These are phyloP conservation scores for Noctuana brunneofusca DNA, from an alignment of 2,888 invertebrate species.

Conservation along the genomic window DNA sequence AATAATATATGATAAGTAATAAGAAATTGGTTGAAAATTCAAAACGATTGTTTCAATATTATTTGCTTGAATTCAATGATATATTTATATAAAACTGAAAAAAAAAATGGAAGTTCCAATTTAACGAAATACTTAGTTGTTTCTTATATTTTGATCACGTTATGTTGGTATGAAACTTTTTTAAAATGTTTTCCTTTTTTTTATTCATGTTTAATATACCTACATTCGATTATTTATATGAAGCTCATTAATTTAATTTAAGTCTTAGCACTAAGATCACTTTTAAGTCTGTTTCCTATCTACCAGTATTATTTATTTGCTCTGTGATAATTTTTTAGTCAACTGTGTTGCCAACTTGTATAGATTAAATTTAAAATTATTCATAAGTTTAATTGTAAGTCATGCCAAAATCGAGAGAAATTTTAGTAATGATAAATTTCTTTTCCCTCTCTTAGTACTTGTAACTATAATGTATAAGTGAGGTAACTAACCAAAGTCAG, in stretches of 20 bases:
- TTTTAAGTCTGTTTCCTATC: background rate
- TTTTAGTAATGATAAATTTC: constrained; percentile 29
- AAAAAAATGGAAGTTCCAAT: background rate
- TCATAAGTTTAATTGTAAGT: constrained; percentile 24
- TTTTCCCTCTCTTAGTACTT: background rate
- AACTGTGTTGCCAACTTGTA: constrained; percentile 15
- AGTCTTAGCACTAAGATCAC: background rate
- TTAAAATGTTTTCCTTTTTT: background rate
- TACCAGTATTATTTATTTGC: constrained; percentile 36
- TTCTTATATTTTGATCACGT: background rate
- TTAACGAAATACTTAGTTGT: too few species aligned
- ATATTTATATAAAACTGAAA: too few species aligned
- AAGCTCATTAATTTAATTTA: background rate
- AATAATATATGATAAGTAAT: constrained; percentile 1
- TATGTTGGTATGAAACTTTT: background rate
- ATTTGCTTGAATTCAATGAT: background rate
- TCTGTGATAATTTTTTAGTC: constrained; percentile 41
- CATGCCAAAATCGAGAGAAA: constrained; percentile 31
- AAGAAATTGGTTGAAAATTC: constrained; percentile 9
- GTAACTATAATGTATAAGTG: constrained; percentile 3
- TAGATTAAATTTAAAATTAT: background rate
- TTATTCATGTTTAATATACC: too few species aligned
- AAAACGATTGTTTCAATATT: constrained; percentile 9
- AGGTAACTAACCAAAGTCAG: background rate
- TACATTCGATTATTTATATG: background rate